These are phyloP conservation scores for Holocentrus rufus DNA, from an alignment of 2,797 vertebrate species.

Conservation along the genomic window DNA sequence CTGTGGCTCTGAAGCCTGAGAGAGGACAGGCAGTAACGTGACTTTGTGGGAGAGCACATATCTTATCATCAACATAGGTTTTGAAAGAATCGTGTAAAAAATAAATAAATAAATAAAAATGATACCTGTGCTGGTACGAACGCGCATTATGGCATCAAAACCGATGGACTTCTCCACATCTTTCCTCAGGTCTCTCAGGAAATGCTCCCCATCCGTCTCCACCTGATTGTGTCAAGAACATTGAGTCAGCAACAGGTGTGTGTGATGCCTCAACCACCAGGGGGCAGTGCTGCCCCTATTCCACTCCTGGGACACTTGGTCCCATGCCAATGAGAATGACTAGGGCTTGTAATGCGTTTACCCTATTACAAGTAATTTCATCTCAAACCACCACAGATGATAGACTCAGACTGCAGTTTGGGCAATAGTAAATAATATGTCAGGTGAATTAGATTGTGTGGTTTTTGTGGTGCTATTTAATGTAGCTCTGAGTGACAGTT, in stretches of 20 bases:
- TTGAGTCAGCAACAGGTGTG: not conserved
- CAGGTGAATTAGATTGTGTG: not conserved
- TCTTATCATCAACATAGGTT: too few relatives aligned
- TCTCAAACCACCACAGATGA: not conserved
- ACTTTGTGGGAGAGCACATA: not conserved
- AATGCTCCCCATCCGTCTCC: constrained; percentile 86
- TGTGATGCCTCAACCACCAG: constrained; percentile 54
- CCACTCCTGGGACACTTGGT: not conserved
- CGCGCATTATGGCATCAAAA: constrained; percentile 96
- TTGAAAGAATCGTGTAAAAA: too few relatives aligned
- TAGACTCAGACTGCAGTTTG: constrained; percentile 4
- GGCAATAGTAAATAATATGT: constrained; percentile 15
- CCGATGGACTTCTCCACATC: constrained; percentile 89
- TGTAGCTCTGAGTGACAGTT: not conserved
- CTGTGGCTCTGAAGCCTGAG: constrained; percentile 93
- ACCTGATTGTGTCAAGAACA: constrained; percentile 75
- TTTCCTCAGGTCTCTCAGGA: constrained; percentile 90
- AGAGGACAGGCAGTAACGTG: not conserved
- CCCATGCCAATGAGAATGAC: not conserved
- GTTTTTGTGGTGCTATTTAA: constrained; percentile 8
- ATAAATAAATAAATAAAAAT: too few relatives aligned
- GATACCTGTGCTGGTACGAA: constrained; percentile 95
- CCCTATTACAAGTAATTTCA: not conserved
- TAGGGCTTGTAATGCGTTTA: not conserved
- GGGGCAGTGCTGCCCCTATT: constrained; percentile 63